Conservation (phyloP, 30 jellyfish, hydroid and myxozoan genomes). For the Turritopsis dohrnii region DNA sequence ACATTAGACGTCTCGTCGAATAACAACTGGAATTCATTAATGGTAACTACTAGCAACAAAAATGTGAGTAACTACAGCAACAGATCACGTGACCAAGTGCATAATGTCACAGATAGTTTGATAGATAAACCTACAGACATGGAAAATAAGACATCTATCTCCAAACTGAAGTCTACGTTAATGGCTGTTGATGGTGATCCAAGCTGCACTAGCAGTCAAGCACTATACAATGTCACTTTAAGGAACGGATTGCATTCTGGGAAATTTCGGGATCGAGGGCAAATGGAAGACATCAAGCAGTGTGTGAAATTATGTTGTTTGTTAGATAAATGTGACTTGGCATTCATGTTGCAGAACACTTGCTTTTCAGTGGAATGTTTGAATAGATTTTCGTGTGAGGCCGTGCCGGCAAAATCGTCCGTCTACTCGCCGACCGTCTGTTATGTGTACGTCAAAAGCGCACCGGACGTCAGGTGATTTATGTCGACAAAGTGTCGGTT, state of each 20-base stretch:
- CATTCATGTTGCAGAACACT: conserved; percentile 76
- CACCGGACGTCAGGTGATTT: background rate
- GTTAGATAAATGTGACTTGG: conserved; percentile 70
- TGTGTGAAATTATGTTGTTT: conserved; percentile 78
- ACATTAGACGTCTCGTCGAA: background rate
- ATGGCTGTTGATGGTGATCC: conserved; percentile 62
- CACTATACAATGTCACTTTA: conserved; percentile 56
- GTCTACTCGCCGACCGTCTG: conserved; percentile 62
- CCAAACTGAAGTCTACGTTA: background rate
- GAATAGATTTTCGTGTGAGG: conserved; percentile 68
- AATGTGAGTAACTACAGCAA: background rate
- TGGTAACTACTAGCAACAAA: background rate
- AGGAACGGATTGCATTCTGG: conserved; percentile 87
- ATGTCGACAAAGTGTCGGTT: background rate
- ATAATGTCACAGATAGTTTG: background rate
- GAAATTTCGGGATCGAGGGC: conserved; percentile 74
- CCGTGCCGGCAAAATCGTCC: conserved; percentile 74
- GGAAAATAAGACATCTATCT: background rate
- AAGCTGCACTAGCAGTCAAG: conserved; percentile 82
- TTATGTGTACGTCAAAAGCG: conserved; percentile 63
- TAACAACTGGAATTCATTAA: too few relatives aligned
- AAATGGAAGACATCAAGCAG: conserved; percentile 62
- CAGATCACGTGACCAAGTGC: background rate
- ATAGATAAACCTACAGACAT: background rate
- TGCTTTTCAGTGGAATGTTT: conserved; percentile 87